These are phyloP conservation scores for Himalopsyche anomala DNA, from an alignment of 2,888 invertebrate genomes.

Conservation along the genomic window DNA sequence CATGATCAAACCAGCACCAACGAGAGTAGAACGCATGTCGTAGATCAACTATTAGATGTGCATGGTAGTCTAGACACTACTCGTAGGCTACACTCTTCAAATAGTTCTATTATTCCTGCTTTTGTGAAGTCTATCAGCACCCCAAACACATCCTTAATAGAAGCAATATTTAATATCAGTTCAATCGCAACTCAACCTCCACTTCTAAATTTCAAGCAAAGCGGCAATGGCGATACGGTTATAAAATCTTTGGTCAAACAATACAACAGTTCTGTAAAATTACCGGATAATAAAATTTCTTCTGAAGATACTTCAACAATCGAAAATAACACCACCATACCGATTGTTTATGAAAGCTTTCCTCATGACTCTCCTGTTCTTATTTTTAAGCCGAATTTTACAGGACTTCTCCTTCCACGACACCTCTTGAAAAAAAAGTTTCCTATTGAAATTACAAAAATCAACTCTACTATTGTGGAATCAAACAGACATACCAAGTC, in stretches of 20 bases:
- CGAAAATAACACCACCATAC: background rate
- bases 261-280: background rate
- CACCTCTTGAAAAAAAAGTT: background rate
- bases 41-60: constrained; percentile 65
- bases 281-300: background rate
- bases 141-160: background rate
- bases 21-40: constrained; percentile 72
- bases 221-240: background rate
- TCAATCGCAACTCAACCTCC: background rate
- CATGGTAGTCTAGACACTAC: constrained; percentile 49
- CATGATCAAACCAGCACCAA: constrained; percentile 74
- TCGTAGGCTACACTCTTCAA: constrained; percentile 20
- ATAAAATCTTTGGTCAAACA: background rate
- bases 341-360: constrained; percentile 1
- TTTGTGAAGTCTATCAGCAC: constrained; percentile 40
- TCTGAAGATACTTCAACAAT: background rate
- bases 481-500: background rate
- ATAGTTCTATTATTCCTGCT: constrained; percentile 36
- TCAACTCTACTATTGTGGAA: background rate
- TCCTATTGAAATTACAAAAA: background rate
- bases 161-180: background rate
- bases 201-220: background rate
- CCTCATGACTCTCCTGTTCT: constrained; percentile 32
- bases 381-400: background rate
- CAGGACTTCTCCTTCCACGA: constrained; percentile 13